Conservation (phyloP, 2,797 vertebrate species). For the Bovichtus diacanthus region DNA sequence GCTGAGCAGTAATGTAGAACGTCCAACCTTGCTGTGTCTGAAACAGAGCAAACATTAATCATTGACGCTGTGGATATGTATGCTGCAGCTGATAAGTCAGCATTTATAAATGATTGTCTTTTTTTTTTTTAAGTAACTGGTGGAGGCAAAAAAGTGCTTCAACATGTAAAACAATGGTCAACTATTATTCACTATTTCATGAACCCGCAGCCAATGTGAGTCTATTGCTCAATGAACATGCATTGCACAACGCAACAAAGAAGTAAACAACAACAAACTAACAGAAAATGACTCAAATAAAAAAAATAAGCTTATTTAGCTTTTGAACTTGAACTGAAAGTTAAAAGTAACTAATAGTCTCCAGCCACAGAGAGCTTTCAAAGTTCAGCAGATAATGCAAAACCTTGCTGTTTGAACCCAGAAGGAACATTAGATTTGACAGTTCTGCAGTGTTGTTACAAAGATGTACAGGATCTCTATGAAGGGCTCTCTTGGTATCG, state of each 20-base stretch:
- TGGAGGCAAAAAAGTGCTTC: neutral
- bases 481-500: constrained; percentile 59
- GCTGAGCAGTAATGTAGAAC: constrained; percentile 22
- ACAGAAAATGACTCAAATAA: neutral
- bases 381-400: neutral
- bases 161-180: neutral
- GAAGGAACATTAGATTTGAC: constrained; percentile 23
- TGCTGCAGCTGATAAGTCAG: constrained; percentile 23
- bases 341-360: neutral
- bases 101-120: constrained; percentile 20
- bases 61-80: constrained; percentile 10
- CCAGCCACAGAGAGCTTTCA: neutral
- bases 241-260: neutral
- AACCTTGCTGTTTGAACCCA: constrained; percentile 26
- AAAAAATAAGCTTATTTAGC: neutral
- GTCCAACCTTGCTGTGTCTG: constrained; percentile 27
- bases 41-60: constrained; percentile 43
- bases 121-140: constrained; percentile 14
- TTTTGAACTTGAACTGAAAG: neutral
- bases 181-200: constrained; percentile 5
- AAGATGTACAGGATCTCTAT: constrained; percentile 31
- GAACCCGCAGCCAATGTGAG: neutral
- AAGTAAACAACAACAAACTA: neutral
- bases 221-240: neutral
- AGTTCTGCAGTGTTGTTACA: constrained; percentile 16